These are phyloP conservation scores for Coleophora deauratella DNA, from an alignment of 2,888 invertebrate genomes.

Conservation along the genomic window DNA sequence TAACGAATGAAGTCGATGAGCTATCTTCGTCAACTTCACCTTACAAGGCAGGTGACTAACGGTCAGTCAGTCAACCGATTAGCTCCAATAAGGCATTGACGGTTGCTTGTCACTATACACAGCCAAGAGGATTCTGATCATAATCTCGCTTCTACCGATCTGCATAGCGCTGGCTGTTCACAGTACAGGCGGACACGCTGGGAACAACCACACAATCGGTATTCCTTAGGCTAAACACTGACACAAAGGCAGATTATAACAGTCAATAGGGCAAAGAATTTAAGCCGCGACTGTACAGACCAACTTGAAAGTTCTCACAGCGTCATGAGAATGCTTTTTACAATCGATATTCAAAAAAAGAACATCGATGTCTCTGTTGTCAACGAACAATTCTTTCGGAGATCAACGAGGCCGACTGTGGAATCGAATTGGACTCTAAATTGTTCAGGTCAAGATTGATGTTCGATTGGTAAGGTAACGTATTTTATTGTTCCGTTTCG, in stretches of 20 bases:
- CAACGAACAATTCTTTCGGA: conserved; percentile 67
- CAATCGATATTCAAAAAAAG: conserved; percentile 72
- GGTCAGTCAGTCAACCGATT: conserved; percentile 29
- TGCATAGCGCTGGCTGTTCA: background rate
- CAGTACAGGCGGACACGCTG: background rate
- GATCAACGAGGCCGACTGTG: conserved; percentile 34
- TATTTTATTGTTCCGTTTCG: conserved; percentile 59
- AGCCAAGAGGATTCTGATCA: conserved; percentile 26
- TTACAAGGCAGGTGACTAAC: background rate
- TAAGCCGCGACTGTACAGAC: conserved; percentile 46
- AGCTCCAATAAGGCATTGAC: conserved; percentile 31
- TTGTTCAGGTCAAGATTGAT: conserved; percentile 17
- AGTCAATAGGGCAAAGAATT: conserved; percentile 54
- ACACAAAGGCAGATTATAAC: conserved; percentile 42
- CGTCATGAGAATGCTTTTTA: conserved; percentile 69
- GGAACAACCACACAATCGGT: too few relatives aligned
- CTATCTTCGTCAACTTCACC: too few relatives aligned
- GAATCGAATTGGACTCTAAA: conserved; percentile 26
- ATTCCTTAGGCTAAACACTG: conserved; percentile 29
- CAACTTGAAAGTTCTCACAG: conserved; percentile 60
- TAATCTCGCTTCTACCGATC: conserved; percentile 29
- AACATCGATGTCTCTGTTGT: conserved; percentile 71
- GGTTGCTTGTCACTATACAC: conserved; percentile 29
- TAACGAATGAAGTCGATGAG: background rate
- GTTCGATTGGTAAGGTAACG: conserved; percentile 18